phyloP scores from a whole-genome alignment of 23 tunicate species.

The Styela plicata region DNA sequence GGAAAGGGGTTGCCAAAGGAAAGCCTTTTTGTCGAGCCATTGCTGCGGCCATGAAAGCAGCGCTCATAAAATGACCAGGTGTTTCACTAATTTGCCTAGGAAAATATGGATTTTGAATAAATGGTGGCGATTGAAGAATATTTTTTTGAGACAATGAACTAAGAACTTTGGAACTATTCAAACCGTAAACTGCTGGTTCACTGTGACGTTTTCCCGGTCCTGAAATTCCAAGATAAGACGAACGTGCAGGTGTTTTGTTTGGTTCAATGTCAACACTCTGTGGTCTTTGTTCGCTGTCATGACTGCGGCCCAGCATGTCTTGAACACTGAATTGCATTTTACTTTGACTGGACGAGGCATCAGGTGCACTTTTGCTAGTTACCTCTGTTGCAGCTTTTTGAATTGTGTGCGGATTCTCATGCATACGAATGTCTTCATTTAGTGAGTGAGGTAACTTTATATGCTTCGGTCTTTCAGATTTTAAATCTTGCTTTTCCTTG shows the following conservation, averaged over 20 bases:
- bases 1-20: neutral
- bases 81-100: neutral
- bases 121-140: neutral
- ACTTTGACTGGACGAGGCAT: too few relatives aligned
- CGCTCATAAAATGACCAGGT: slow-evolving; percentile 24
- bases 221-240: neutral
- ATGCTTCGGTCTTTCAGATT: neutral
- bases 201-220: neutral
- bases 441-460: neutral
- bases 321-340: too few relatives aligned
- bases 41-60: slow-evolving; percentile 44
- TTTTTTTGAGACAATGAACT: neutral
- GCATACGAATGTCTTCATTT: neutral
- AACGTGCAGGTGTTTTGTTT: neutral
- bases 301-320: too few relatives aligned
- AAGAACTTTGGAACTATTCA: neutral
- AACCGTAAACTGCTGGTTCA: neutral
- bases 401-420: too few relatives aligned
- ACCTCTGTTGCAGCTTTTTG: too few relatives aligned
- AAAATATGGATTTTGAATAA: slow-evolving; percentile 25
- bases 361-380: too few relatives aligned
- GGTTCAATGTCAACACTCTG: neutral
- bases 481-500: too few relatives aligned
- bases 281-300: neutral
- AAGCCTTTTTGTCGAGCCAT: slow-evolving; percentile 26